Base-by-base conservation (phyloP, 1,140 invertebrate species). In the Lordiphosa mommai region DNA sequence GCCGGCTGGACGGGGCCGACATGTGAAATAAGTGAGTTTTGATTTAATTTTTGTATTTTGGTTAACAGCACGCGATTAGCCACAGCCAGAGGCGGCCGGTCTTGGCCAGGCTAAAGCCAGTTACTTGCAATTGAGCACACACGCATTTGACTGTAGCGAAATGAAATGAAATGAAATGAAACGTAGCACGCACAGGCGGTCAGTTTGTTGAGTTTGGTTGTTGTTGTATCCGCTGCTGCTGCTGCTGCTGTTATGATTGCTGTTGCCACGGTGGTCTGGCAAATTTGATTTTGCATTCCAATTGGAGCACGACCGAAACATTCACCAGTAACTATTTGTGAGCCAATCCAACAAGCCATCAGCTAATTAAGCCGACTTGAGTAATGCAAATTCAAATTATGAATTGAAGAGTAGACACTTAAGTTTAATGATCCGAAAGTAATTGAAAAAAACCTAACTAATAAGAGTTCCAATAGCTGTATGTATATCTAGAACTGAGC, bases 1-100 rank as follows among this genome's bases (percentile, higher is more conserved):
- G 90, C 94, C 4, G 97, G 97, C 68, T 98, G 96, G 92, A 92
- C 93, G 4, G 97, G 97, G 14, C 89, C 92, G 12, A 93, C 93
- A 56, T 98, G 97, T 89, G 92, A 92, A 63, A 89, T 89, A 92
- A 92, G 92, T 92, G 88, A 92, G 91, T 91, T 77, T 82, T 84
- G 77, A 84, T 84, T 84, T 84, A 84, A 84, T 84, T 84, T 84
- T 71, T 47, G 13, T 64, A 48, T 46, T 53, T 53, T 84, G 33
- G 23, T 27, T 27, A 27, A 27, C 79, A 80, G 76, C 76, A 80
- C 77, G 76, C 76, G 76, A 80, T 80, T 80, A 80, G 76, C 77
- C 76, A 80, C 76, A 82, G 70, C 34, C 2, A 32, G 13, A 61
- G 13, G 10, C 1, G 29, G 8, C 16, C 13, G 3, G 20, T 38